Base-by-base conservation (phyloP, 2,888 invertebrate species). In the Spatulosminthurus flaviceps region DNA sequence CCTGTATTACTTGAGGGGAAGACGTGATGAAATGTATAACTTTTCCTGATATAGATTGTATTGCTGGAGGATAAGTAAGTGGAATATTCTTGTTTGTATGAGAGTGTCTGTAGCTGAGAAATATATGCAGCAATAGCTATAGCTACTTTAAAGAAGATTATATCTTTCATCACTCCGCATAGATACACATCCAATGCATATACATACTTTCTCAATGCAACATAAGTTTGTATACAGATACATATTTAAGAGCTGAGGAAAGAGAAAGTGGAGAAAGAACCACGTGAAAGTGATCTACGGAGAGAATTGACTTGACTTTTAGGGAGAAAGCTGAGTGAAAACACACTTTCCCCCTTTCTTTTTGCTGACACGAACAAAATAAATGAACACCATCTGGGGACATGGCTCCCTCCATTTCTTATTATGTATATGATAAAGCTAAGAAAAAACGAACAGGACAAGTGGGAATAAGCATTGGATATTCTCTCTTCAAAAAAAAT, bases 351-450 rank as follows among this genome's bases (percentile, higher is more conserved):
- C 70, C 70, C 41, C 41, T 70, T 70, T 70, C 70, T 70, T 70
- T 70, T 70, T 34, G 70, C 70, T 70, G 70, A 70, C 70, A 70
- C 41, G 41, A 70, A 60, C 61, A 60, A 73, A 60, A 60, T 73
- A 73, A 73, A 73, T 73, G 73, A 73, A 60, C 24, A 60, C 7
- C 73, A 73, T 73, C 73, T 60, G 73, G 73, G 73, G 73, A 73
- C 60, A 73, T 73, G 61, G 60, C n/a, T 73, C 19, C 13, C 71
- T 72, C 67, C 51, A 2, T 51, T n/a, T n/a, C n/a, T n/a, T 19
- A 2, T 11, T 51, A 51, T n/a, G 26, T 64, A 64, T 24, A 64
- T 64, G 64, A 64, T 64, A 26, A 64, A 64, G 22, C 60, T 60
- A 34, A 9, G 34, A 34, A 4, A n/a, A n/a, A 34, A 34, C 34